Evolutionary conservation across 2,888 invertebrate genomes (phyloP).

Genomic region (Unio delphinus): DNA sequence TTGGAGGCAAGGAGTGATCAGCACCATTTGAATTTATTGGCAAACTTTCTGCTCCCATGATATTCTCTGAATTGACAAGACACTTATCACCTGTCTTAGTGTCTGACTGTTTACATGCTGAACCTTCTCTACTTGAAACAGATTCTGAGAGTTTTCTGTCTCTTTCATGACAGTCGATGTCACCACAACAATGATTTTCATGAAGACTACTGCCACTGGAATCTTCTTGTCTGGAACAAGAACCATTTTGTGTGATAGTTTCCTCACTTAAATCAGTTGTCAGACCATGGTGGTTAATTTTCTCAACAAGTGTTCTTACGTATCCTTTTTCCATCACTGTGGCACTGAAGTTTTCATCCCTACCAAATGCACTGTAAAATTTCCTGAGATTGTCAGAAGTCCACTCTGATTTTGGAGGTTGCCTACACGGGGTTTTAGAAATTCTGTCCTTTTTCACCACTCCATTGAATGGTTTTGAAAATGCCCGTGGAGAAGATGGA

Average conservation of each 20-base stretch:
- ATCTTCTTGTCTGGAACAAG: neutral
- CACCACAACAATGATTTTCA: constrained; percentile 1
- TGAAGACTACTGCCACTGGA: neutral
- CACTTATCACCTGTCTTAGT: too few species aligned
- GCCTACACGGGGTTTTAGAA: too few species aligned
- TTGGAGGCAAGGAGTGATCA: too few species aligned
- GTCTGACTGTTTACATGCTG: constrained; percentile 28
- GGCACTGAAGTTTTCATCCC: constrained; percentile 42
- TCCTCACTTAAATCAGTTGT: constrained; percentile 2
- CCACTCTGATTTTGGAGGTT: too few species aligned
- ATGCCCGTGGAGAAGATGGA: constrained; percentile 6
- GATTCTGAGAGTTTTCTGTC: constrained; percentile 20
- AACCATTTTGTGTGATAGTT: neutral
- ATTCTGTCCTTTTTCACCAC: constrained; percentile 10
- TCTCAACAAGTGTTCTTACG: constrained; percentile 53
- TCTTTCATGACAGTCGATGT: constrained; percentile 24
- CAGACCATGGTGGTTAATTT: constrained; percentile 33
- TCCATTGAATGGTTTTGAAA: constrained; percentile 16
- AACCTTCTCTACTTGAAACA: constrained; percentile 25
- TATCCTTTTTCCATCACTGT: constrained; percentile 48
- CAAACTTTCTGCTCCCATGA: too few species aligned
- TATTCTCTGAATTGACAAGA: too few species aligned
- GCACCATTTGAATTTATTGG: too few species aligned
- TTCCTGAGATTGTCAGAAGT: constrained; percentile 15
- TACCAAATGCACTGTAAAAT: constrained; percentile 23